Percentiles rank a stretch among this genome's conserved stretches.
Evolutionary conservation across 2,113 vertebrate species (phyloP).

Genomic region (Sinocyclocheilus anshuiensis): DNA sequence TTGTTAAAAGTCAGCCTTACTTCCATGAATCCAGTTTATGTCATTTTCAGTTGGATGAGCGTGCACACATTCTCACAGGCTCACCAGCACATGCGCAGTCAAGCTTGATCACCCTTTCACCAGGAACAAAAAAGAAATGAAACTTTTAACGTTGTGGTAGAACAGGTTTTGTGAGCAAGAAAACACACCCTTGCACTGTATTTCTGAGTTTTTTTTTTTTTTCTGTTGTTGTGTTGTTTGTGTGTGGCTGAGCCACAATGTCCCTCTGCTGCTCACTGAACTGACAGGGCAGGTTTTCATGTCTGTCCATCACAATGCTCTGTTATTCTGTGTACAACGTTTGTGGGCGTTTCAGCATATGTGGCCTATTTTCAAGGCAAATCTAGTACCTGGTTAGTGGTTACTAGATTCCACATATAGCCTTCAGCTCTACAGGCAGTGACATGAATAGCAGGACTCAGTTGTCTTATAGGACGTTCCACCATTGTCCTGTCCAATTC

Average conservation of each 20-base stretch:
- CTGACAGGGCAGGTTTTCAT: background rate
- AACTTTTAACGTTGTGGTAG: background rate
- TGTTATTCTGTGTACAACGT: background rate
- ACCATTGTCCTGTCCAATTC: background rate
- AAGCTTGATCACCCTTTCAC: background rate
- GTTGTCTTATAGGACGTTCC: background rate
- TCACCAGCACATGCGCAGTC: conserved; percentile 2
- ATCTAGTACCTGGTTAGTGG: background rate
- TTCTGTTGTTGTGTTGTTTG: background rate
- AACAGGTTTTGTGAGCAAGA: conserved; percentile 38
- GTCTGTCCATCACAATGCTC: background rate
- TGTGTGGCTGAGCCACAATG: background rate
- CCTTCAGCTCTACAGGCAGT: background rate
- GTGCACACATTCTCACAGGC: background rate
- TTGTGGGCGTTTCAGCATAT: background rate
- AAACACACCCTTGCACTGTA: conserved; percentile 33
- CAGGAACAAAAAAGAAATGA: background rate
- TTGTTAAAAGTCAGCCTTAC: conserved; percentile 61
- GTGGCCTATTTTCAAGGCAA: conserved; percentile 19
- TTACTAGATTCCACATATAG: background rate
- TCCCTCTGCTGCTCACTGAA: background rate
- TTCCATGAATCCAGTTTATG: conserved; percentile 46
- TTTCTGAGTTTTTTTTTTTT: background rate
- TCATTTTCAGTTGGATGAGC: background rate
- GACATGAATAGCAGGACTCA: conserved; percentile 15